These are phyloP conservation scores for Neosilurus hyrtlii DNA, from an alignment of 2,797 vertebrate genomes.

Conservation along the genomic window DNA sequence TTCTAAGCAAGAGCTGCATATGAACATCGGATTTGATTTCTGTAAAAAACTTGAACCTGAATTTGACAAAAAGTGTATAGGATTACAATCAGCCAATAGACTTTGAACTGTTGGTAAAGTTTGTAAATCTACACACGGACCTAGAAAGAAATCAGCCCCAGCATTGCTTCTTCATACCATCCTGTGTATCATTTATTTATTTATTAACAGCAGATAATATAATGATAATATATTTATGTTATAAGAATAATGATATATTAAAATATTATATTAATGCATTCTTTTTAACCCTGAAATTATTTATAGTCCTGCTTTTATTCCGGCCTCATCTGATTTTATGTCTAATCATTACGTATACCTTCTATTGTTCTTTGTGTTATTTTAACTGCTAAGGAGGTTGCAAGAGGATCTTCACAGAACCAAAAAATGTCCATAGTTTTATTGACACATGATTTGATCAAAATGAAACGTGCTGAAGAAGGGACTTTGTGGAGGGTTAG, in stretches of 20 bases:
- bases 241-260: too few species aligned
- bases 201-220: neutral
- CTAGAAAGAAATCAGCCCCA: conserved; percentile 6
- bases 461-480: neutral
- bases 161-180: neutral
- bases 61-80: too few species aligned
- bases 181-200: neutral
- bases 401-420: neutral
- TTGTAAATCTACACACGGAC: neutral
- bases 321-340: neutral
- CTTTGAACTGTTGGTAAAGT: neutral
- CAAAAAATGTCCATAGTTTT: neutral
- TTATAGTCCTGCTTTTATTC: neutral
- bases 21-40: too few species aligned
- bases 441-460: neutral
- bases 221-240: neutral
- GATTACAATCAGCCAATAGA: too few species aligned
- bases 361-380: neutral
- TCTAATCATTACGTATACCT: neutral
- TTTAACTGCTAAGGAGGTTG: neutral
- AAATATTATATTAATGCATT: too few species aligned
- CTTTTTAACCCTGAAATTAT: too few species aligned
- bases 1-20: too few species aligned
- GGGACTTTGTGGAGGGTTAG: neutral
- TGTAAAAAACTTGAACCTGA: too few species aligned